phyloP scores from a whole-genome alignment of 2,113 vertebrate genomes.

The Ivindomyrus marchei region DNA sequence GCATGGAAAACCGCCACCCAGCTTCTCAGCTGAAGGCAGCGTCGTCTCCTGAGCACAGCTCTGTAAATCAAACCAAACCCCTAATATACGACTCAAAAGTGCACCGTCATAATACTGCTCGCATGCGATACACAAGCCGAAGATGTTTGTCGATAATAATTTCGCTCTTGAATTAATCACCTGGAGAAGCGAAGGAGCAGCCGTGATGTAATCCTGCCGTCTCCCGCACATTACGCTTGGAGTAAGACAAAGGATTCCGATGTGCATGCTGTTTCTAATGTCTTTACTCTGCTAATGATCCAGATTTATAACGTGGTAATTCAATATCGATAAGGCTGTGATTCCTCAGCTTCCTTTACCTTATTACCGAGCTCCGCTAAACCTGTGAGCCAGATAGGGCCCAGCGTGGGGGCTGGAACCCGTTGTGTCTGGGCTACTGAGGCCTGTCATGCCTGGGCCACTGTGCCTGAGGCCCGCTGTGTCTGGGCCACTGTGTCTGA shows the following conservation, averaged over 20 bases:
- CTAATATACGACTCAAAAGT: not conserved
- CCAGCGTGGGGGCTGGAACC: not conserved
- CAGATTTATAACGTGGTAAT: slow-evolving; percentile 26
- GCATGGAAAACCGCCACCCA: not conserved
- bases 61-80: not conserved
- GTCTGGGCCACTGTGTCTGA: not conserved
- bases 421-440: not conserved
- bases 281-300: slow-evolving; percentile 20
- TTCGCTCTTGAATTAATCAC: not conserved
- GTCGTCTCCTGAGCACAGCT: not conserved
- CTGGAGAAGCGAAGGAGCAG: not conserved
- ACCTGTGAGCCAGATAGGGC: slow-evolving; percentile 6
- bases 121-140: not conserved
- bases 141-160: slow-evolving; percentile 14
- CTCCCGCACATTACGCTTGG: not conserved
- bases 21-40: not conserved
- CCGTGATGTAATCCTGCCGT: not conserved
- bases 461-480: not conserved
- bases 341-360: slow-evolving; percentile 19
- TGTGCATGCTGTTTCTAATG: slow-evolving; percentile 13
- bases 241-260: slow-evolving; percentile 11
- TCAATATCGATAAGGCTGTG: slow-evolving; percentile 25
- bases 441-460: not conserved
- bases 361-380: slow-evolving; percentile 18
- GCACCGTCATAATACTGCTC: not conserved